Evolutionary conservation across 2,888 invertebrate genomes (phyloP), one percentile per base, ranked within the genome.

Genomic region (Agriotes lineatus): DNA sequence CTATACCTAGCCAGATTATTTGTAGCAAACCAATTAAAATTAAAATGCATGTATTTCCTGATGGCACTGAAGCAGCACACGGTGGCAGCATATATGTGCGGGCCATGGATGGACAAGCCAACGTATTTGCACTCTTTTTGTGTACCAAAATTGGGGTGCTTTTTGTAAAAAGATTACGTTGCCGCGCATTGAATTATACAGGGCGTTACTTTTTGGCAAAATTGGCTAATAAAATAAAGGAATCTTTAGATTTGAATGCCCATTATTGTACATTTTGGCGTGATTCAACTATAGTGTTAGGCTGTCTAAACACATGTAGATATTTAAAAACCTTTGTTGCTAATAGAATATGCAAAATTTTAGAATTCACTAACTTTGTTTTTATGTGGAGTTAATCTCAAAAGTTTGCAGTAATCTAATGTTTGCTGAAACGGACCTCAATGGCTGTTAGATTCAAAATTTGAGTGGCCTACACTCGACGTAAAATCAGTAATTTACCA

Each of bases 321-420:
- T 37, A 60, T 12, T 77, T 76, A 73, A 74, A 74, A 50, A 75
- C 75, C 0, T 79, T 78, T 52, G 76, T 78, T 1, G 63, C 66
- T 7, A 74, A 78, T 66, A 44, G 76, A 7, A 72, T 78, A 2
- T n/a, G 68, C 12, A 69, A 72, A 60, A 79, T 78, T 39, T 74
- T 76, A 52, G 10, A 50, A 10, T 33, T 74, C 18, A 70, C 71
- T 2, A 33, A 63, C 16, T 10, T 20, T 4, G 19, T 25, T 76
- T 7, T 66, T 75, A 3, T 72, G 73, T 10, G 71, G n/a, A n/a
- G n/a, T n/a, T n/a, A n/a, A n/a, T n/a, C n/a, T n/a, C n/a, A n/a
- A n/a, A n/a, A n/a, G n/a, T n/a, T n/a, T n/a, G n/a, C n/a, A n/a
- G n/a, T n/a, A n/a, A n/a, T n/a, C n/a, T n/a, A n/a, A n/a, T n/a